Evolutionary conservation across 1,140 invertebrate species (phyloP).

Genomic region (Pteromalus puparum): DNA sequence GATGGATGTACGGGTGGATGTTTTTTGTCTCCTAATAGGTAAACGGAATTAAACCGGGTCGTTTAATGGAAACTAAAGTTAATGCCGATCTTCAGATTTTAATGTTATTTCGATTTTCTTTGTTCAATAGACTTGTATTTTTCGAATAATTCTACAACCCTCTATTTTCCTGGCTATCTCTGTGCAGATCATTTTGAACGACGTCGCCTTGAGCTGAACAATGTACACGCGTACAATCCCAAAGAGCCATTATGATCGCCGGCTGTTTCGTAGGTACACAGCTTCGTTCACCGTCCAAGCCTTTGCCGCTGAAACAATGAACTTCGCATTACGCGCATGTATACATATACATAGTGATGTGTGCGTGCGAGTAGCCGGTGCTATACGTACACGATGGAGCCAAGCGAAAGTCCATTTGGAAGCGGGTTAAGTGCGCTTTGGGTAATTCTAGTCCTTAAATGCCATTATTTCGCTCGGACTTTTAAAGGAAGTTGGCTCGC

Average conservation of each 20-base stretch:
- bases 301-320: slow-evolving; percentile 58
- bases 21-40: too few relatives aligned
- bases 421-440: slow-evolving; percentile 65
- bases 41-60: too few relatives aligned
- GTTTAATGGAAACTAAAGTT: neutral
- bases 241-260: slow-evolving; percentile 57
- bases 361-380: neutral
- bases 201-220: too few relatives aligned
- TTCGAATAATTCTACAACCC: neutral
- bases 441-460: slow-evolving; percentile 64
- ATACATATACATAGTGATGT: neutral
- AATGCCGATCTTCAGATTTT: too few relatives aligned
- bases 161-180: neutral
- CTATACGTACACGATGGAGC: neutral
- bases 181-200: neutral
- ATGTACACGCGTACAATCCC: too few relatives aligned
- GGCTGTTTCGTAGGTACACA: slow-evolving; percentile 41
- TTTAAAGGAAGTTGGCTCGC: slow-evolving; percentile 43
- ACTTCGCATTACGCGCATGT: slow-evolving; percentile 24
- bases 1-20: too few relatives aligned
- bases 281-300: slow-evolving; percentile 56
- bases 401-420: slow-evolving; percentile 64
- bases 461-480: slow-evolving; percentile 61
- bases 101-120: too few relatives aligned
- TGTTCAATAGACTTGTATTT: neutral